Evolutionary conservation across 2,113 vertebrate species (phyloP).

Genomic region (Neolamprologus caudopunctatus): DNA sequence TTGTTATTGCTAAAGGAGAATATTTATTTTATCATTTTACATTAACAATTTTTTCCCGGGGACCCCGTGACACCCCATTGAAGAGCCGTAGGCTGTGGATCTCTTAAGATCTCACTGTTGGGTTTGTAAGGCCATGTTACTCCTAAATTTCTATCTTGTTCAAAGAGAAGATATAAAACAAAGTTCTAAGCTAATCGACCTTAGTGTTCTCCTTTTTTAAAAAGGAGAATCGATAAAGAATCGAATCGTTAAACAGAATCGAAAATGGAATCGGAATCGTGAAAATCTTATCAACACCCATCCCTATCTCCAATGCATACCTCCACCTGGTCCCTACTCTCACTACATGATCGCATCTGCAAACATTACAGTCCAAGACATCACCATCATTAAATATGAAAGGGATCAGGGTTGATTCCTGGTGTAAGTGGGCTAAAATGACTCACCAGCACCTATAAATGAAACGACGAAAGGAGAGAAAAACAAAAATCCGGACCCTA

Average conservation of each 20-base stretch:
- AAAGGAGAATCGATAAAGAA: too few species aligned
- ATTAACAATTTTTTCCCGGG: fast-evolving
- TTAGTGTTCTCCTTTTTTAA: too few species aligned
- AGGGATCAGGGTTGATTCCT: neutral
- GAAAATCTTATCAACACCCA: too few species aligned
- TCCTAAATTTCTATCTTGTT: too few species aligned
- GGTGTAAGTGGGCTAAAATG: neutral
- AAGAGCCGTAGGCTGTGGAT: too few species aligned
- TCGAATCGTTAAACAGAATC: too few species aligned
- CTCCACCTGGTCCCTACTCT: neutral
- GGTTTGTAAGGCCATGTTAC: too few species aligned
- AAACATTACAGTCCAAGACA: neutral
- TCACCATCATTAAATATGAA: fast-evolving
- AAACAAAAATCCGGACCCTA: fast-evolving
- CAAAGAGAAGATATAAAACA: too few species aligned
- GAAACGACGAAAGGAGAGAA: fast-evolving
- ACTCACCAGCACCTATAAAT: neutral
- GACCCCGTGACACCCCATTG: fast-evolving
- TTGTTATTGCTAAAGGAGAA: too few species aligned
- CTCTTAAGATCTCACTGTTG: too few species aligned
- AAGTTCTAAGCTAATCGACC: fast-evolving
- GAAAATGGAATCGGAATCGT: fast-evolving
- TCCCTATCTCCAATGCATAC: neutral
- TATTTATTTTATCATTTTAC: too few species aligned
- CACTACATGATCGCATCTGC: neutral